phyloP scores from a whole-genome alignment of 2,888 invertebrate genomes.

The Pseudanteris insignis region DNA sequence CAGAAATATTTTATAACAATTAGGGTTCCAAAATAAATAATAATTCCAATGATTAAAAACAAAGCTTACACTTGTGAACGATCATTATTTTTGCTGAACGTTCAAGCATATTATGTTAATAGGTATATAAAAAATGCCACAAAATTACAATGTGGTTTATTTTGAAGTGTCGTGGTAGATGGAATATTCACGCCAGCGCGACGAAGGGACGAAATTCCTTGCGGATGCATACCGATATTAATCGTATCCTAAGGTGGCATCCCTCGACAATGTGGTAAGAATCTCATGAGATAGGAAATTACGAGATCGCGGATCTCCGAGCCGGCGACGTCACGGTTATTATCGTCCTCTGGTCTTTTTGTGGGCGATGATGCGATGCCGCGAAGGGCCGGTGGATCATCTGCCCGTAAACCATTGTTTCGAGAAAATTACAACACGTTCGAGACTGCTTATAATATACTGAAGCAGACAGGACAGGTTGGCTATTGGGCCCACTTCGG shows the following conservation, averaged over 20 bases:
- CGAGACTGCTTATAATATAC: constrained; percentile 64
- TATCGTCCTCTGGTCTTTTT: constrained; percentile 62
- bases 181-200: constrained; percentile 21
- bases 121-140: background rate
- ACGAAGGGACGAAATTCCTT: constrained; percentile 23
- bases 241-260: constrained; percentile 30
- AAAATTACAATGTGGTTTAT: constrained; percentile 16
- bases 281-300: constrained; percentile 45
- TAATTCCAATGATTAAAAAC: no score
- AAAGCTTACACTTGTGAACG: no score
- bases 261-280: constrained; percentile 32
- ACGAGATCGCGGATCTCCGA: constrained; percentile 47
- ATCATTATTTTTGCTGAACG: no score
- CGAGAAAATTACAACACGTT: constrained; percentile 66
- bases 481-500: constrained; percentile 45
- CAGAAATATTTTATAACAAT: no score
- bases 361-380: constrained; percentile 44
- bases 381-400: constrained; percentile 42
- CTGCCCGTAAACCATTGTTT: constrained; percentile 64
- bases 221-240: constrained; percentile 20
- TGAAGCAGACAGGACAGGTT: constrained; percentile 52
- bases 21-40: no score
- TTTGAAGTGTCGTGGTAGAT: constrained; percentile 25
- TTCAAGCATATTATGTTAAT: no score
- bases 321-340: constrained; percentile 59